Conservation (phyloP, 1,140 invertebrate species). For the Stegodyphus dumicola region DNA sequence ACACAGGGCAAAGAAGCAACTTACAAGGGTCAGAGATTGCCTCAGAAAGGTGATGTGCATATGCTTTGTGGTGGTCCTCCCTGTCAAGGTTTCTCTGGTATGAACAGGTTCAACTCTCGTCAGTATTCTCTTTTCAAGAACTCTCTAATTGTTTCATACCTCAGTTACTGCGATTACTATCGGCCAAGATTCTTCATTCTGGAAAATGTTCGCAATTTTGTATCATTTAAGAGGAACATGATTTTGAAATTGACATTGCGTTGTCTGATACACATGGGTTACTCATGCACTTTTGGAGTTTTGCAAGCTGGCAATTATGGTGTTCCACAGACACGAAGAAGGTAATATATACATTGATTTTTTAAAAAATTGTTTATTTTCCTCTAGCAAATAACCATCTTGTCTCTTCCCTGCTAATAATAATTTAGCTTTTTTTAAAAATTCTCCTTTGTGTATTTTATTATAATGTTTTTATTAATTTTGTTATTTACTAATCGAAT, state of each 20-base stretch:
- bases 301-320: slow-evolving; percentile 89
- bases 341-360: slow-evolving; percentile 68
- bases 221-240: slow-evolving; percentile 81
- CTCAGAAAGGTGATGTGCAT: slow-evolving; percentile 84
- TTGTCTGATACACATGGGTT: slow-evolving; percentile 85
- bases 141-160: slow-evolving; percentile 84
- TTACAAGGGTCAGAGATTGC: slow-evolving; percentile 75
- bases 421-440: no score
- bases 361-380: neutral
- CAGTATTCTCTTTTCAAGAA: slow-evolving; percentile 88
- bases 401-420: no score
- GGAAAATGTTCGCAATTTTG: slow-evolving; percentile 91
- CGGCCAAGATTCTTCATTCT: slow-evolving; percentile 85
- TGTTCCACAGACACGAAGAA: slow-evolving; percentile 82
- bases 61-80: slow-evolving; percentile 89
- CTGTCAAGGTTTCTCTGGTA: slow-evolving; percentile 90
- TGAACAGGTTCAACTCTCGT: slow-evolving; percentile 89
- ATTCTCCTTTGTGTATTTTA: no score
- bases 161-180: slow-evolving; percentile 89
- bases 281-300: slow-evolving; percentile 88
- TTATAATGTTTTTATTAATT: no score
- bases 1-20: slow-evolving; percentile 71
- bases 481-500: no score
- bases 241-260: slow-evolving; percentile 84
- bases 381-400: neutral